Base-by-base conservation (phyloP, 2,113 vertebrate species). In the Regulus satrapa region DNA sequence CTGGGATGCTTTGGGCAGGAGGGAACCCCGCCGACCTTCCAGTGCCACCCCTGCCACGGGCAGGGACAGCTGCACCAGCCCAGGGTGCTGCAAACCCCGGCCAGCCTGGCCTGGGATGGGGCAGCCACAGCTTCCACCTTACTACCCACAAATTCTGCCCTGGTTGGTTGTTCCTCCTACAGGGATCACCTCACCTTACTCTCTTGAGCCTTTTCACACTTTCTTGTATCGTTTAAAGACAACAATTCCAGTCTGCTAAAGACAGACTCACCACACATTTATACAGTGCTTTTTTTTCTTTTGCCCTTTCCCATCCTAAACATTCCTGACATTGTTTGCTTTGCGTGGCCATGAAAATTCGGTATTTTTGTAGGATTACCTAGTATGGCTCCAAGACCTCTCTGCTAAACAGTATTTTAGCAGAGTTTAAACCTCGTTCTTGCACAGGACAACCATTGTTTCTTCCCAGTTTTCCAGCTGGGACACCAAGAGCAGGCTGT, bases 371-470 rank as follows among this genome's bases (percentile, higher is more conserved):
- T 18, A 41, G 23, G 74, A 85, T 26, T 82, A 63, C 23, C 32
- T 38, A 25, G 11, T 40, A 40, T 3, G 4, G 34, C 74, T 71
- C 86, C 29, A 67, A 75, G 56, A 58, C 21, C 12, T 71, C 64
- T 45, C 34, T 58, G 43, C 38, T 79, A 14, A 71, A 48, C 21
- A 54, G 12, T 34, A 28, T 21, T 75, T 82, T 41, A 89, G 46
- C 2, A 6, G 32, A 80, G 38, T 43, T 61, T 56, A 77, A 63
- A 72, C 25, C 15, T 62, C 5, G 0, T 31, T 88, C 32, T 24
- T 59, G 46, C 66, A 67, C 18, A 51, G n/a, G 18, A 49, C 1
- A 1, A 28, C 0, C 1, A 32, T 0, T 23, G 13, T 61, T 62
- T 43, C 49, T 68, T 55, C 68, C 43, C 16, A 26, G 34, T 71